Base-by-base conservation (phyloP, 2,113 vertebrate species). In the Catharus fuscescens region DNA sequence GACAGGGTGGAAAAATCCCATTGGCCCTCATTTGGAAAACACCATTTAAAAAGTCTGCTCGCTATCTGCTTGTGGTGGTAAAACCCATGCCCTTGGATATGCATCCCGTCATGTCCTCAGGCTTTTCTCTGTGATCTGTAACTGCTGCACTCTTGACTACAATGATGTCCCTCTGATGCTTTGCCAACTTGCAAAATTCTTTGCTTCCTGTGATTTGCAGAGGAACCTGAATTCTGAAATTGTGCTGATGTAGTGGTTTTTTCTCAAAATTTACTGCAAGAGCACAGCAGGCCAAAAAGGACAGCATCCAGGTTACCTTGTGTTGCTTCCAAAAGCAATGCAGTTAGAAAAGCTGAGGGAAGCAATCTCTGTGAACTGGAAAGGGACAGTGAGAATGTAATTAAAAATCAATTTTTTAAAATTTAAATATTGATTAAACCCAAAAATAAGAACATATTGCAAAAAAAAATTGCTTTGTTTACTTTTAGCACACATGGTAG, bases 231-330 rank as follows among this genome's bases (percentile, higher is more conserved):
- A 59, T 67, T 91, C 78, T 91, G 59, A 48, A 91, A 70, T 92
- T 92, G 50, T 88, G 94, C 92, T 96, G 81, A 95, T 7, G 13
- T 2, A 3, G 72, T 73, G 25, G 1, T 92, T 96, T 92, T 96
- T 94, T 92, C 60, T 80, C 76, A 74, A 60, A 92, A 80, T 83
- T 83, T 93, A 70, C 85, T 74, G 62, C 72, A 74, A 71, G 48
- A 86, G 47, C 40, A 40, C 44, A 64, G 82, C 74, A 83, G 42
- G 79, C 85, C 87, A 93, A 83, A 61, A 44, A 93, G 64, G 61
- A 85, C 76, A 92, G 79, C 90, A 88, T 93, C 92, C 94, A 95
- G 92, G 90, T 77, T 96, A 80, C 72, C 67, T 70, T 94, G 88
- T 92, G 85, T 47, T 71, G 90, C 60, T 89, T 97, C 93, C 87